Percentiles rank a stretch among this genome's conserved stretches.
Evolutionary conservation across 1,140 invertebrate genomes (phyloP).

Genomic region (Bombus confusus): DNA sequence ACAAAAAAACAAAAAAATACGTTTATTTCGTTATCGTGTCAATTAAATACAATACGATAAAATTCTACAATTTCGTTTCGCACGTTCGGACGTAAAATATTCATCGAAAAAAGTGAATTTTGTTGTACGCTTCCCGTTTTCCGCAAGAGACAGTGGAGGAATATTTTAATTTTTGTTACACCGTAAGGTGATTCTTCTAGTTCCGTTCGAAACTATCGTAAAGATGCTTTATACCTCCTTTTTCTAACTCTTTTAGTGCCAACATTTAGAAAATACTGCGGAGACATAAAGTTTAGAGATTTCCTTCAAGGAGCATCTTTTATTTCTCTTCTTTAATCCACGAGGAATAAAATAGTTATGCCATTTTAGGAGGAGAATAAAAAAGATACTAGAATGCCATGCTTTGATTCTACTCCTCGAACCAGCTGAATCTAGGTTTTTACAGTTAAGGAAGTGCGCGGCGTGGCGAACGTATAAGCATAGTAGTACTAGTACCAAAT

Average conservation of each 20-base stretch:
- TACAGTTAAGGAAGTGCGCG: too few species aligned
- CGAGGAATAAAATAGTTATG: neutral
- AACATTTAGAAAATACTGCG: neutral
- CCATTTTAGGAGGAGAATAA: neutral
- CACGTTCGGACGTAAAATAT: neutral
- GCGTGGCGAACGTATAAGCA: too few species aligned
- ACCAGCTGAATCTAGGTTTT: too few species aligned
- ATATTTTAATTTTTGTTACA: too few species aligned
- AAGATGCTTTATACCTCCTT: neutral
- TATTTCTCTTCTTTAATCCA: neutral
- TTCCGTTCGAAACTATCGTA: neutral
- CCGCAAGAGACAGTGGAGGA: too few species aligned
- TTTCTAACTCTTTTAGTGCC: neutral
- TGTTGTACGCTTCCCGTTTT: too few species aligned
- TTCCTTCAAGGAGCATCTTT: neutral
- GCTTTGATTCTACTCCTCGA: too few species aligned
- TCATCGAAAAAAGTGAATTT: too few species aligned
- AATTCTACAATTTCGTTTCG: neutral
- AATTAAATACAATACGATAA: neutral
- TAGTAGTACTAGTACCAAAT: too few species aligned
- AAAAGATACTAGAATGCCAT: neutral
- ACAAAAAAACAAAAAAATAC: neutral
- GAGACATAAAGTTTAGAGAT: neutral
- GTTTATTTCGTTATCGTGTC: neutral
- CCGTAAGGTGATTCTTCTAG: neutral